Base-by-base conservation (phyloP, 1,140 invertebrate genomes). In the Bombyx mandarina region DNA sequence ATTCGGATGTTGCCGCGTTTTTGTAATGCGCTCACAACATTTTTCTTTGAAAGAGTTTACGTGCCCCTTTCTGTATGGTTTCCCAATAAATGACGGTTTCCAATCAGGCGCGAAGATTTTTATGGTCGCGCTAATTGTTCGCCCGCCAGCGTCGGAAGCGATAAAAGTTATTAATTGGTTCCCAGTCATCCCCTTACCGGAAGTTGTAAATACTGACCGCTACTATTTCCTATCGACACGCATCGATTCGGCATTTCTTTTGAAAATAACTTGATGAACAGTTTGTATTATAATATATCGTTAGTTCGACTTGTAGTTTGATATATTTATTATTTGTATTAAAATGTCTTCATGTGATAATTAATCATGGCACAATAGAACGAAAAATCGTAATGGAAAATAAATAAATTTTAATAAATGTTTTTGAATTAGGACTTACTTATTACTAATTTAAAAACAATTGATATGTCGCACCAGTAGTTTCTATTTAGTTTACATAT, bases 161-260 rank as follows among this genome's bases (percentile, higher is more conserved):
- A 84, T 86, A 86, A 86, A 86, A 82, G 81, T 82, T 86, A 86
- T 86, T 86, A 86, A 86, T 86, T 82, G 81, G 74, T 76, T 73
- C 71, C 77, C 80, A 70, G 75, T 72, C 75, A 79, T 68, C 67
- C 72, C 69, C 65, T 66, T 68, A 58, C 58, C 71, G 82, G 82
- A 82, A 84, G 82, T 78, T 82, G 79, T 86, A 86, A 86, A 86
- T 86, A 86, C 74, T 77, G 61, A 57, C 63, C 71, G 69, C 75
- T 68, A 76, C 78, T 85, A 79, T 79, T 78, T 83, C 82, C 82
- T 71, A 86, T 80, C 72, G 79, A 75, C 75, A 71, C 72, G 72
- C 69, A 66, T 70, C 65, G 60, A 52, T 56, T 63, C 56, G 53
- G 58, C 60, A 60, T 64, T 65, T 71, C 63, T 52, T 48, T 46